Evolutionary conservation across 2,888 invertebrate species (phyloP).

Genomic region (Merodon equestris): DNA sequence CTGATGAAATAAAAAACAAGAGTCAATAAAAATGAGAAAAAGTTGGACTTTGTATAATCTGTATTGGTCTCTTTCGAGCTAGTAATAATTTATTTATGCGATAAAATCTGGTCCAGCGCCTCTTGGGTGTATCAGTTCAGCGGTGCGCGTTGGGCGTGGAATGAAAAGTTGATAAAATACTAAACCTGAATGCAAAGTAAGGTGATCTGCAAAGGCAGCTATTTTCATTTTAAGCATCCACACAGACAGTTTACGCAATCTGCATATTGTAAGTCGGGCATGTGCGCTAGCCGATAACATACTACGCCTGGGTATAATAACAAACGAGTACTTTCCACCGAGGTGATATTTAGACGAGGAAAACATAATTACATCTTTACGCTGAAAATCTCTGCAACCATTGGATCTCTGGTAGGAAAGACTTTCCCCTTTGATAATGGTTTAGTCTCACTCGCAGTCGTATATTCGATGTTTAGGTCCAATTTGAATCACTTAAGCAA

Average conservation of each 20-base stretch:
- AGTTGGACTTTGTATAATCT: slow-evolving; percentile 40
- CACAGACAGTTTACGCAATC: slow-evolving; percentile 46
- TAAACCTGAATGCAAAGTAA: slow-evolving; percentile 29
- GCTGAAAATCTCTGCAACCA: slow-evolving; percentile 25
- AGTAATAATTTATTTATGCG: slow-evolving; percentile 46
- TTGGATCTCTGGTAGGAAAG: slow-evolving; percentile 27
- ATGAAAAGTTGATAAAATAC: slow-evolving; percentile 1
- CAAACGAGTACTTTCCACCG: too few relatives aligned
- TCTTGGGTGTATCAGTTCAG: slow-evolving; percentile 39
- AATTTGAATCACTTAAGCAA: slow-evolving; percentile 37
- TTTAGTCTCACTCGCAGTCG: too few relatives aligned
- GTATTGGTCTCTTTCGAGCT: slow-evolving; percentile 16
- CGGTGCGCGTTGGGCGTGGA: slow-evolving; percentile 20
- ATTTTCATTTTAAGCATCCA: too few relatives aligned
- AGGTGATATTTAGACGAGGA: slow-evolving; percentile 53
- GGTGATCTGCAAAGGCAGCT: slow-evolving; percentile 28
- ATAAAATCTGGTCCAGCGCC: slow-evolving; percentile 29
- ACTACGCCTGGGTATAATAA: too few relatives aligned
- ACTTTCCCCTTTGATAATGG: slow-evolving; percentile 47
- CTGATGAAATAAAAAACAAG: slow-evolving; percentile 10
- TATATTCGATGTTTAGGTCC: not conserved
- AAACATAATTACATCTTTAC: slow-evolving; percentile 52
- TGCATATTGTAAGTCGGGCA: slow-evolving; percentile 28
- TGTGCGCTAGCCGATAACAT: too few relatives aligned
- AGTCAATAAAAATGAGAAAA: slow-evolving; percentile 25